phyloP scores from a whole-genome alignment of 2,113 vertebrate genomes.

The Sinocyclocheilus maitianheensis region DNA sequence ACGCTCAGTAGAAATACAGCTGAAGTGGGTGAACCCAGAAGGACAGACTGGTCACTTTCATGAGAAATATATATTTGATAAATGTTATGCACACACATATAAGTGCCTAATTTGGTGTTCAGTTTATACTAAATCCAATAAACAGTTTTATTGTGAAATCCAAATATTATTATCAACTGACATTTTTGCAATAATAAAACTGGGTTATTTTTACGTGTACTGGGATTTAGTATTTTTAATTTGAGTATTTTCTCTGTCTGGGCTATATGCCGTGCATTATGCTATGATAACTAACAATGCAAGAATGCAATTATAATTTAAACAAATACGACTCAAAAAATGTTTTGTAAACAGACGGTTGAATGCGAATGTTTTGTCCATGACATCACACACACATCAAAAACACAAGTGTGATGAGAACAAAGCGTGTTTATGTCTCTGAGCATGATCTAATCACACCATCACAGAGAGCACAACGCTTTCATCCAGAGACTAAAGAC shows the following conservation, averaged over 20 bases:
- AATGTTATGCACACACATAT: not conserved
- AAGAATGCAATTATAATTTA: not conserved
- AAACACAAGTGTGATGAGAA: constrained; percentile 31
- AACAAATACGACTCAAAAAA: not conserved
- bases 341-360: not conserved
- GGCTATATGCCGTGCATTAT: not conserved
- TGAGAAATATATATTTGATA: not conserved
- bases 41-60: not conserved
- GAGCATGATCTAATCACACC: constrained; percentile 14
- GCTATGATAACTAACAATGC: not conserved
- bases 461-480: not conserved
- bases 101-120: not conserved
- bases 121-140: not conserved
- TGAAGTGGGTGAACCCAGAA: not conserved
- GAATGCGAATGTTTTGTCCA: constrained; percentile 10
- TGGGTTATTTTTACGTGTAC: not conserved
- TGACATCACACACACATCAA: constrained; percentile 48
- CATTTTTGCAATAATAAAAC: constrained; percentile 1
- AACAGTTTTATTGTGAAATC: not conserved
- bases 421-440: constrained; percentile 34
- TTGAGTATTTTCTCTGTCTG: not conserved
- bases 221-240: not conserved
- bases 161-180: not conserved
- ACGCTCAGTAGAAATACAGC: constrained; percentile 78
- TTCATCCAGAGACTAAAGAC: not conserved